Conservation (phyloP, 2,888 invertebrate species). For the Coenonympha arcania region DNA sequence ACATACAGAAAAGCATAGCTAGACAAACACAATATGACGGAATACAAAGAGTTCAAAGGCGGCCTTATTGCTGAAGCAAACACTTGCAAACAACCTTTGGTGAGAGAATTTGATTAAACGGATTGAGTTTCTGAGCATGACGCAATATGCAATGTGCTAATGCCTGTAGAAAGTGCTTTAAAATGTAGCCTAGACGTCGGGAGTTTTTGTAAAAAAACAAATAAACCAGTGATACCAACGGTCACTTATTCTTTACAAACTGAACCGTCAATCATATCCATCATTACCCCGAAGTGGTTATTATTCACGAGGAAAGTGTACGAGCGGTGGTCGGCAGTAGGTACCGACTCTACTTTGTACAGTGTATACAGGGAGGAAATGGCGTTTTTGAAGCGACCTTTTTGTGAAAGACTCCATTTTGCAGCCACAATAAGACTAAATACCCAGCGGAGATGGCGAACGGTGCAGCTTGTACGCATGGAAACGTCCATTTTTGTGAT, state of each 20-base stretch:
- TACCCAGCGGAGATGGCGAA: constrained; percentile 29
- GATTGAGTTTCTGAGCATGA: no score
- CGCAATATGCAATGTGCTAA: no score
- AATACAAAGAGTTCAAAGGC: no score
- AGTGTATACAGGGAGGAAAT: constrained; percentile 9
- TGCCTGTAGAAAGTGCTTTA: no score
- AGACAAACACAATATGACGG: no score
- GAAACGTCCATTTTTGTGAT: not conserved
- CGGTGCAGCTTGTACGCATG: not conserved
- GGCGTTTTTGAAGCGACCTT: constrained; percentile 21
- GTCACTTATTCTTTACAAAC: not conserved
- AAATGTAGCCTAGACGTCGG: no score
- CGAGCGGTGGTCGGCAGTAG: no score
- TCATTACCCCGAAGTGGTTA: constrained; percentile 4
- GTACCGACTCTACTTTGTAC: no score
- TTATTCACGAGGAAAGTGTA: constrained; percentile 6
- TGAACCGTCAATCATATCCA: not conserved
- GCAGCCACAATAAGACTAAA: constrained; percentile 31
- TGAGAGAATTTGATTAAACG: no score
- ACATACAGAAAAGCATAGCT: no score
- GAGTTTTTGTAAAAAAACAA: not conserved
- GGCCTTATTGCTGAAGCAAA: no score
- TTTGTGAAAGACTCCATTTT: constrained; percentile 25
- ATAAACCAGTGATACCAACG: not conserved
- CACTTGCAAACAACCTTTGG: no score